Base-by-base conservation (phyloP, 2,888 invertebrate species). In the Dasysyrphus tricinctus region DNA sequence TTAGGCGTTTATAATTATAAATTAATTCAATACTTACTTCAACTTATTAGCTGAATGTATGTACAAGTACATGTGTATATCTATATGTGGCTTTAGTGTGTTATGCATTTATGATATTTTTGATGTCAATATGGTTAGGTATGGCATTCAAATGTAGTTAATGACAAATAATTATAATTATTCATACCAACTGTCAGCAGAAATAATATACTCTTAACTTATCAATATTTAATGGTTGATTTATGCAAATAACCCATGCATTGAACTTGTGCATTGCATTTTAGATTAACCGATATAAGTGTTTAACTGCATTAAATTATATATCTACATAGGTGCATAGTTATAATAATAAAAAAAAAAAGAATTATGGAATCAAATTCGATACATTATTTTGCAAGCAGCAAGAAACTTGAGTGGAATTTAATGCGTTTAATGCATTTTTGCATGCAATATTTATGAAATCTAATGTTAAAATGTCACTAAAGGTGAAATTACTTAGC, bases 241-340 rank as follows among this genome's bases (percentile, higher is more conserved):
- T 75, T 77, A 77, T 78, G 78, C 70, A 70, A 78, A 39, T 54
- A 24, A 34, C 39, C 39, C 59, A 42, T 78, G 42, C 59, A 61
- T 24, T 59, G 47, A 69, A 69, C 42, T 75, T 75, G 63, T 78
- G 70, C 32, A 56, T 56, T 32, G 78, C 61, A 78, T 72, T 54
- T 63, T 34, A 72, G 29, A 54, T 69, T 54, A n/a, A n/a, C 9
- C n/a, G 51, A 51, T 69, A 24, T 37, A 67, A 7, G n/a, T 54
- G 29, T 32, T 54, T 54, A 32, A 8, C 11, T 14, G 14, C 42
- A 14, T 5, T 16, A 44, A 47, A 24, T 3, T 24, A 24, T 24
- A 24, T 24, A 24, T 24, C 1, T 2, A 24, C 3, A 24, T 24
- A 24, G 24, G 24, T 24, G 3, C 24, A 24, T n/a, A 44, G n/a